phyloP scores from a whole-genome alignment of 2,113 vertebrate species.

The Erpornis zantholeuca region DNA sequence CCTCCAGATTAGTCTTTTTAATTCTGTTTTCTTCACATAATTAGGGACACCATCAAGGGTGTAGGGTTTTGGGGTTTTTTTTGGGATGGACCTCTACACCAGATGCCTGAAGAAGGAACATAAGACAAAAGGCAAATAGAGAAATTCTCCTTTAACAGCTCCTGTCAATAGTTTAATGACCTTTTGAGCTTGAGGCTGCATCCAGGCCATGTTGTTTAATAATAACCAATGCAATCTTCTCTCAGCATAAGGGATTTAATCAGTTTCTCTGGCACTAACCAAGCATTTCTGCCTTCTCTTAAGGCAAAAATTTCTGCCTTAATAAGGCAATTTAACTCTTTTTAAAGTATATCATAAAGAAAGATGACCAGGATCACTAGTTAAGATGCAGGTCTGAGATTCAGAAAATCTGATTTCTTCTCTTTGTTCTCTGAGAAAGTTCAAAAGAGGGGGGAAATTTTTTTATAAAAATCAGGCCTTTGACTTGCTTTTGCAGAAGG shows the following conservation, averaged over 20 bases:
- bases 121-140: background rate
- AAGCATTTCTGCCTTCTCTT: background rate
- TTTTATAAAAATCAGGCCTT: background rate
- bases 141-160: background rate
- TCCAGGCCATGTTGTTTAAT: background rate
- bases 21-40: background rate
- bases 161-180: background rate
- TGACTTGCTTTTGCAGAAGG: background rate
- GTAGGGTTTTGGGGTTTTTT: background rate
- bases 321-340: background rate
- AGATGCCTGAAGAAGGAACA: background rate
- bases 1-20: background rate
- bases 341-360: background rate
- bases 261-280: background rate
- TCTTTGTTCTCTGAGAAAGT: background rate
- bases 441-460: fast-evolving
- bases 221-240: background rate
- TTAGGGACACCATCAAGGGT: background rate
- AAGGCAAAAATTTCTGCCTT: background rate
- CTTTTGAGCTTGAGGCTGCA: background rate
- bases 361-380: background rate
- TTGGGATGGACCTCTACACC: background rate
- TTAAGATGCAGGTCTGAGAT: background rate
- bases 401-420: background rate
- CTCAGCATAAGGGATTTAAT: background rate